phyloP scores from a whole-genome alignment of 1,140 invertebrate species.

The Calliopsis andreniformis region DNA sequence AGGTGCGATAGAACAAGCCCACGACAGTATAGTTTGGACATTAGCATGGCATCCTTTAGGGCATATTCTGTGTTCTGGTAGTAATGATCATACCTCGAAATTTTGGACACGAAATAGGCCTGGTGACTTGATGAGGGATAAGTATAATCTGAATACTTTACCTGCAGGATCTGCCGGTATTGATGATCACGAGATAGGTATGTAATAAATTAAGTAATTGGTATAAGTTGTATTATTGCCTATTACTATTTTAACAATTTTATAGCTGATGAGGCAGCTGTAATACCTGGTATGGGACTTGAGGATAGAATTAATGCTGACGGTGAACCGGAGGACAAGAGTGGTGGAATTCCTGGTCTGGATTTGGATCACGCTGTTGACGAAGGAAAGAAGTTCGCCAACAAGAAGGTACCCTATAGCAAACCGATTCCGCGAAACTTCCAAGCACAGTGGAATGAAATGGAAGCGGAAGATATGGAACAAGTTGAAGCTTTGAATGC shows the following conservation, averaged over 20 bases:
- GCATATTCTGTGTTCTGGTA: constrained; percentile 98
- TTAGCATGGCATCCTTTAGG: constrained; percentile 99
- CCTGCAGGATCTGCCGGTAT: constrained; percentile 87
- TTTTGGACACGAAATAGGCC: constrained; percentile 99
- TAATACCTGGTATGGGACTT: constrained; percentile 97
- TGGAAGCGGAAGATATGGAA: constrained; percentile 84
- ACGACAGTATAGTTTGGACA: constrained; percentile 99
- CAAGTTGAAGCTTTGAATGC: constrained; percentile 83
- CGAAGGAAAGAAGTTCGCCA: constrained; percentile 85
- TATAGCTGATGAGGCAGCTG: constrained; percentile 87
- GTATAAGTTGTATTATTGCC: constrained; percentile 23
- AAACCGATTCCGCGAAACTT: constrained; percentile 98
- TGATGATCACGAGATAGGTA: constrained; percentile 88
- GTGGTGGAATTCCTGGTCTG: constrained; percentile 89
- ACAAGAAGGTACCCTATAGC: constrained; percentile 94
- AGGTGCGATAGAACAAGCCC: constrained; percentile 98
- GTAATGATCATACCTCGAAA: constrained; percentile 98
- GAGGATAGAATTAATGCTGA: constrained; percentile 91
- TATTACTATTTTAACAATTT: constrained; percentile 30
- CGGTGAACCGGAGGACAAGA: constrained; percentile 77
- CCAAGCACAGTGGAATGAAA: constrained; percentile 97
- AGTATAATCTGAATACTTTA: constrained; percentile 97
- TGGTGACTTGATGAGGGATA: constrained; percentile 98
- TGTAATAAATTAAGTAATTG: neutral
- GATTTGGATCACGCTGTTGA: constrained; percentile 90